Base-by-base conservation (phyloP, 2,113 vertebrate species). In the Benitochromis conjunctus region DNA sequence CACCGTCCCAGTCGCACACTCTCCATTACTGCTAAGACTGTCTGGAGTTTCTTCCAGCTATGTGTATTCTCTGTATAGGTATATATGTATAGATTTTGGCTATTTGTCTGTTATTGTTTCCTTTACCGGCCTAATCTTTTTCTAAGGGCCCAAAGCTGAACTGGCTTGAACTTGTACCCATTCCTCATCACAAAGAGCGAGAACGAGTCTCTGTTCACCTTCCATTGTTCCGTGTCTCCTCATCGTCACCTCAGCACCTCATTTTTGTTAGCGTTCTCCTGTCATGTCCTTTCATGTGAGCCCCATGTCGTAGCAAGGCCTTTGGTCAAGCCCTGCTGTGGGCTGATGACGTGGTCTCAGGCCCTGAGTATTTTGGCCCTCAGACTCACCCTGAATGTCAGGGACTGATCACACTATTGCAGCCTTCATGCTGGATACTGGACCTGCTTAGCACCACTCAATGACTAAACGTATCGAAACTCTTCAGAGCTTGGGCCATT, bases 21-120 rank as follows among this genome's bases (percentile, higher is more conserved):
- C 89, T 87, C 90, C 80, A 85, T 94, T 91, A 88, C 93, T 91
- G 93, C 92, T 87, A 89, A 95, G 93, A 95, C 95, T 93, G 87
- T 93, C 94, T 94, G 95, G 92, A 94, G 90, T n/a, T 80, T 54
- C 86, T 84, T 90, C 91, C 92, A 93, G 93, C 90, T 46, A 10
- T 60, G 79, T 94, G 92, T 96, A 94, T 89, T 93, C 93, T 93
- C 90, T 94, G 92, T 96, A 94, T 92, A 95, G 89, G 77, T 93
- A 94, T 96, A 94, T 95, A 92, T 96, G 93, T 96, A 96, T 95
- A 96, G 94, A 94, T 92, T 92, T 94, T 94, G 91, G 94, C 94
- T 94, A 90, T 93, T 92, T 93, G 94, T 94, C 92, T 92, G 91
- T 94, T 92, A 86, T 93, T 54, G 89, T 95, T 89, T 83, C 89